Evolutionary conservation across 2,888 invertebrate genomes (phyloP), one percentile per base, ranked within the genome.

Genomic region (Drepana falcataria): DNA sequence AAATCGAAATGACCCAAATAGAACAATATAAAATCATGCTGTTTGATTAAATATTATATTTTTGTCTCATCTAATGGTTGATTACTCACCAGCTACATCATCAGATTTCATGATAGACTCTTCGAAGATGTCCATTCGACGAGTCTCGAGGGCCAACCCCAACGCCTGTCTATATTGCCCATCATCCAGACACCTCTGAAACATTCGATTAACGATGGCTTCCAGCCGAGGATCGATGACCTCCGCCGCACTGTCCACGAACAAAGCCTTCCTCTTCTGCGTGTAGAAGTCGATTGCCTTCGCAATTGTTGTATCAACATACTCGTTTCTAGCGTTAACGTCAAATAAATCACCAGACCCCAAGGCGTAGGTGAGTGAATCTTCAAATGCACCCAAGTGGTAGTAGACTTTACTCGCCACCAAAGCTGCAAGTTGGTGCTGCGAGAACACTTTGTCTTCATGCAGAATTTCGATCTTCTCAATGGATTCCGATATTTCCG

Each of bases 331-430:
- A 40, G 96, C 96, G 77, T 97, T 98, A 1, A 99, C 97, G 90
- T 99, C 97, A 83, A 99, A 99, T 34, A 98, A 91, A 69, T 96
- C 95, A 33, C 97, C 98, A 71, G 99, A 98, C 33, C 98, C 98
- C 33, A 99, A 91, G 35, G 99, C 99, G 86, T 97, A 99, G n/a
- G 97, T 97, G 62, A 99, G 87, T 0, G 99, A 98, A 84, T 99
- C 98, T 80, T 98, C 97, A 84, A 98, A 99, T 1, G 98, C 97
- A 41, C 99, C 99, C 63, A 99, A 92, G 85, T 99, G 99, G 83
- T 99, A 99, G 79, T 99, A 99, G 0, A 99, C 98, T 90, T 99
- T 99, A 67, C 99, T 99, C 4, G 98, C 99, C 3, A 99, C 97
- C 67, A 99, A 93, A 37, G 99, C 99, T 52, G 99, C 99, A 54